Conservation (phyloP, 2,888 invertebrate genomes). For the Xiphydria camelus region DNA sequence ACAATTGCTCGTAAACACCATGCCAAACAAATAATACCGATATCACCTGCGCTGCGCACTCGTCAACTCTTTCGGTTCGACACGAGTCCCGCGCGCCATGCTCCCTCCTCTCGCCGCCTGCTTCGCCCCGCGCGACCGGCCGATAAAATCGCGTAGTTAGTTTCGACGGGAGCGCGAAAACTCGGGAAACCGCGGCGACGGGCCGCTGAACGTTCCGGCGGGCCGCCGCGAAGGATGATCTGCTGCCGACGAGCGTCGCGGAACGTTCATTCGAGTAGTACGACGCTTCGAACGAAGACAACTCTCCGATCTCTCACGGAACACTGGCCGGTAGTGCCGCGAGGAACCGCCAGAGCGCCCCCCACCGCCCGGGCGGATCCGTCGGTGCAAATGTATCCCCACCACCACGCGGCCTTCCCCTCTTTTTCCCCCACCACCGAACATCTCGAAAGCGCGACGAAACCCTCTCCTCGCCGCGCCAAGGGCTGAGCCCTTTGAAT, state of each 20-base stretch:
- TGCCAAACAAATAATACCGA: conserved; percentile 4
- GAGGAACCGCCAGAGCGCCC: conserved; percentile 39
- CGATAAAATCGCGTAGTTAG: background rate
- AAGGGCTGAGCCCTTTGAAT: no score
- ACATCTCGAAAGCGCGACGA: no score
- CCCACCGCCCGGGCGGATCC: conserved; percentile 27
- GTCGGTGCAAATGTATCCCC: conserved; percentile 25
- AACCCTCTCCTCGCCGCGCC: no score
- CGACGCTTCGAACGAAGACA: conserved; percentile 17
- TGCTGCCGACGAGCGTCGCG: no score
- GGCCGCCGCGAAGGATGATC: no score
- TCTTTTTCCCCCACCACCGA: conserved; percentile 5
- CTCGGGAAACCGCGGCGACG: no score
- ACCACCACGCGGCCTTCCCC: conserved; percentile 3
- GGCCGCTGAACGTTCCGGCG: no score
- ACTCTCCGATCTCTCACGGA: conserved; percentile 24
- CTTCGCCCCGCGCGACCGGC: background rate
- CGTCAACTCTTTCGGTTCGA: conserved; percentile 10
- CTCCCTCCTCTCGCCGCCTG: background rate
- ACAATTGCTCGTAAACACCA: conserved; percentile 13
- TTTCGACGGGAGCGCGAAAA: no score
- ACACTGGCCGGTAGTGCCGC: conserved; percentile 33
- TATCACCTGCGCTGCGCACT: conserved; percentile 14
- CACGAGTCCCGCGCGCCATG: conserved; percentile 16
- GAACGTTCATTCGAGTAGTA: conserved; percentile 5